These are phyloP conservation scores for Cardiocondyla obscurior DNA, from an alignment of 1,140 invertebrate species.

Conservation along the genomic window DNA sequence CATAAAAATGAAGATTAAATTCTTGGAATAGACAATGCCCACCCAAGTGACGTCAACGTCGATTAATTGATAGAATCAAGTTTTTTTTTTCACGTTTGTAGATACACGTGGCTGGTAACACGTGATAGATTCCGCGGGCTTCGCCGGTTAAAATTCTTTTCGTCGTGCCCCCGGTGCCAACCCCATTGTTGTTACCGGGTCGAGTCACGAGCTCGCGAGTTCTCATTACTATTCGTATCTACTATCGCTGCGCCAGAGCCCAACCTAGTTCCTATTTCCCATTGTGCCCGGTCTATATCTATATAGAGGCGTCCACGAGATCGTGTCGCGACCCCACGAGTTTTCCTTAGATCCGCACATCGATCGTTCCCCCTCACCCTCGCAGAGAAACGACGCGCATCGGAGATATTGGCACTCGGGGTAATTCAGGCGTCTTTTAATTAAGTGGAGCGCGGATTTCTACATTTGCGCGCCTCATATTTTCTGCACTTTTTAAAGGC, in stretches of 20 bases:
- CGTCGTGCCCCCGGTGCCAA: slow-evolving; percentile 66
- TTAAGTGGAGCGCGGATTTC: neutral
- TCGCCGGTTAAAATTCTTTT: slow-evolving; percentile 64
- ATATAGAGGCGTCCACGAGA: slow-evolving; percentile 48
- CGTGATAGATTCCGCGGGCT: slow-evolving; percentile 55
- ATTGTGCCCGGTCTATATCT: slow-evolving; percentile 69
- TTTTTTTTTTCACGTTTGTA: neutral
- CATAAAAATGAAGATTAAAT: too few relatives aligned
- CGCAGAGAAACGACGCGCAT: slow-evolving; percentile 37
- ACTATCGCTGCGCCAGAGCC: slow-evolving; percentile 63
- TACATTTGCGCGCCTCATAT: neutral
- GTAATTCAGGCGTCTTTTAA: neutral
- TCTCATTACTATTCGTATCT: slow-evolving; percentile 76
- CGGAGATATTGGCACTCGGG: neutral
- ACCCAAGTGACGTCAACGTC: neutral
- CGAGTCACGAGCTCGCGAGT: slow-evolving; percentile 73
- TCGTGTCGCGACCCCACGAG: slow-evolving; percentile 59
- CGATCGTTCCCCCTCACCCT: slow-evolving; percentile 38
- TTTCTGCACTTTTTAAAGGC: neutral
- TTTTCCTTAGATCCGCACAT: slow-evolving; percentile 62
- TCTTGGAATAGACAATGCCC: too few relatives aligned
- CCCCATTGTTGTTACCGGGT: slow-evolving; percentile 78
- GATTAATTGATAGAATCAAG: neutral
- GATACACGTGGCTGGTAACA: neutral
- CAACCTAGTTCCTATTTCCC: slow-evolving; percentile 76